Evolutionary conservation across 2,797 vertebrate species (phyloP), one percentile per base, ranked within the genome.

Genomic region (Siniperca scherzeri): DNA sequence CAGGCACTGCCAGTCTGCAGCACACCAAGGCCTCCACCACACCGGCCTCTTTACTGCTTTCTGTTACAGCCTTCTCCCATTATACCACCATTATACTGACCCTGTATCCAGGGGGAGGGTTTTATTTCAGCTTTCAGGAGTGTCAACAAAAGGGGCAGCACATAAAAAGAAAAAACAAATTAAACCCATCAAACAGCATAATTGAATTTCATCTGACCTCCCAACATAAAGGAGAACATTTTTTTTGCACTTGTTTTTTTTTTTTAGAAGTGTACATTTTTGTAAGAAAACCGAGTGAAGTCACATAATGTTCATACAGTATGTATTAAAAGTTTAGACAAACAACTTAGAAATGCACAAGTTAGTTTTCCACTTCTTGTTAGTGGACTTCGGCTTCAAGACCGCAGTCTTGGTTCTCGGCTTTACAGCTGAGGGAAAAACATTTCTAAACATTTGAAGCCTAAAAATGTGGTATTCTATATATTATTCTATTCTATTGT

Each of bases 1-100:
- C 92, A 91, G 94, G 95, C 94, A 91, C 93, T 89, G 91, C 92
- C 92, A 91, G 87, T 89, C 92, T 88, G 82, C 91, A 88, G 82
- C 82, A 70, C 89, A 88, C 90, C 76, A 36, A 88, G 90, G 83
- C 89, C 92, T 91, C 81, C 77, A 38, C 70, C 80, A 61, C 80
- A 77, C 70, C 70, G 57, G 65, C 86, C 85, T 76, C 86, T 86
- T 88, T 84, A 70, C 89, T 60, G 84, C 80, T 81, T 80, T 85
- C 82, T 83, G 70, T 85, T 83, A 62, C 79, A 78, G 83, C 81
- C 78, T 67, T 78, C 84, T 85, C 68, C 83, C 87, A 65, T 87
- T 90, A 86, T 86, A 80, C 79, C 82, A 53, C 62, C 72, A 86
- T 83, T 89, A 86, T 77, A 74, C 85, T 56, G 64, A 64, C 82